Percentiles rank a stretch among this genome's conserved stretches.
These are phyloP conservation scores for Lucilia cuprina DNA, from an alignment of 1,140 invertebrate species.

Conservation along the genomic window DNA sequence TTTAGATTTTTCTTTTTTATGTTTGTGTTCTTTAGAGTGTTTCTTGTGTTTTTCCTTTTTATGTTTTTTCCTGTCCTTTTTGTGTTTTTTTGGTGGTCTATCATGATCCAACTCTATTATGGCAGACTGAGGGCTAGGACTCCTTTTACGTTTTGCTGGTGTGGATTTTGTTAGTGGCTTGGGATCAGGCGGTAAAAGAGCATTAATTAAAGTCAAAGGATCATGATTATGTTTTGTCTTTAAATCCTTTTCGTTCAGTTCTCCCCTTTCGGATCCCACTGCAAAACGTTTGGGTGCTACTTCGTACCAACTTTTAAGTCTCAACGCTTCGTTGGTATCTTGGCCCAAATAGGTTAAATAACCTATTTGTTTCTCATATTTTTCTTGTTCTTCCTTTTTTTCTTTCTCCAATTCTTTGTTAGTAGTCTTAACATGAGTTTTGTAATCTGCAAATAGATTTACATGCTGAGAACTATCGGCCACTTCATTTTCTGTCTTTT, in stretches of 20 bases:
- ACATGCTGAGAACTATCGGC: slow-evolving; percentile 68
- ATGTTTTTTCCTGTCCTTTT: slow-evolving; percentile 44
- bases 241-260: slow-evolving; percentile 68
- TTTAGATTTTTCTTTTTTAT: slow-evolving; percentile 62
- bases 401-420: slow-evolving; percentile 93
- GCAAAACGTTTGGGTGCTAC: slow-evolving; percentile 65
- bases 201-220: slow-evolving; percentile 71
- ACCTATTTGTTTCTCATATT: slow-evolving; percentile 97
- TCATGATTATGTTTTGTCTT: slow-evolving; percentile 73
- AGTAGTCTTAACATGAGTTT: slow-evolving; percentile 72
- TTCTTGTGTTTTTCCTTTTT: slow-evolving; percentile 48
- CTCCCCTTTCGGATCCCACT: slow-evolving; percentile 42
- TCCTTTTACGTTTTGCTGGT: background rate
- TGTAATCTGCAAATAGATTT: slow-evolving; percentile 91
- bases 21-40: slow-evolving; percentile 50
- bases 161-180: slow-evolving; percentile 35
- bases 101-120: too few species aligned
- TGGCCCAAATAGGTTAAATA: slow-evolving; percentile 96
- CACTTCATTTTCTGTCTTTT: background rate
- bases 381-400: slow-evolving; percentile 90
- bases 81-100: slow-evolving; percentile 38
- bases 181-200: slow-evolving; percentile 44
- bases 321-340: slow-evolving; percentile 85
- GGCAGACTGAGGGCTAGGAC: background rate
- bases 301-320: slow-evolving; percentile 84